Conservation (phyloP, 2,888 invertebrate species). For the Nomada lathburiana region DNA sequence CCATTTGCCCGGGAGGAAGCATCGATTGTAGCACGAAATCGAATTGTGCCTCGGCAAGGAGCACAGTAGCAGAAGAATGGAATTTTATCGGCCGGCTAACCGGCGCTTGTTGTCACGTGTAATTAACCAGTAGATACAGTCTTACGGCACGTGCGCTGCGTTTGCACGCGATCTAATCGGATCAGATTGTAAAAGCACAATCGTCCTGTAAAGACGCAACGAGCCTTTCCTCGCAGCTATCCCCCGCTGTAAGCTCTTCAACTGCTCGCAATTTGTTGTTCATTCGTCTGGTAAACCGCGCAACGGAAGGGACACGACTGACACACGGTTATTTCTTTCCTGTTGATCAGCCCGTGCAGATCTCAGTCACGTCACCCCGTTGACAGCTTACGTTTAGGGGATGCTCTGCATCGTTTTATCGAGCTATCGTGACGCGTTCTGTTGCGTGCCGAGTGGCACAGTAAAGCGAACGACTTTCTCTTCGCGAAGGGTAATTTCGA, state of each 20-base stretch:
- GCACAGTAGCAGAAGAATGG: slow-evolving; percentile 24
- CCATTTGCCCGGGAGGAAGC: not conserved
- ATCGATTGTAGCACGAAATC: slow-evolving; percentile 18
- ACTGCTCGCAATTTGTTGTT: slow-evolving; percentile 37
- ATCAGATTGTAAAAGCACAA: slow-evolving; percentile 59
- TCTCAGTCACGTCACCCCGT: not conserved
- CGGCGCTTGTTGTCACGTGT: slow-evolving; percentile 48
- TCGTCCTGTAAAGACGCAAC: slow-evolving; percentile 54
- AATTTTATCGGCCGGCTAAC: slow-evolving; percentile 52
- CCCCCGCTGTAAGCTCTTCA: slow-evolving; percentile 9
- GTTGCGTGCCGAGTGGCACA: not conserved
- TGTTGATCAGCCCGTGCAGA: not conserved
- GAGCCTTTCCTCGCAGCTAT: slow-evolving; percentile 31
- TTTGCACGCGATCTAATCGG: slow-evolving; percentile 65
- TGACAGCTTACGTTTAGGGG: slow-evolving; percentile 1
- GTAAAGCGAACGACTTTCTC: not conserved
- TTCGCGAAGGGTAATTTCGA: not conserved
- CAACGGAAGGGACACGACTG: not conserved
- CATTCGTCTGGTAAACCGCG: slow-evolving; percentile 7
- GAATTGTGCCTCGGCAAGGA: not conserved
- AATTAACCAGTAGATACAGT: slow-evolving; percentile 51
- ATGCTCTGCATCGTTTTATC: not conserved
- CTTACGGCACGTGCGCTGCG: slow-evolving; percentile 36
- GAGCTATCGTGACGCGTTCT: not conserved
- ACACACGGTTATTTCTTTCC: not conserved